Conservation (phyloP, 2,888 invertebrate genomes). For the Calephelis perditalis region DNA sequence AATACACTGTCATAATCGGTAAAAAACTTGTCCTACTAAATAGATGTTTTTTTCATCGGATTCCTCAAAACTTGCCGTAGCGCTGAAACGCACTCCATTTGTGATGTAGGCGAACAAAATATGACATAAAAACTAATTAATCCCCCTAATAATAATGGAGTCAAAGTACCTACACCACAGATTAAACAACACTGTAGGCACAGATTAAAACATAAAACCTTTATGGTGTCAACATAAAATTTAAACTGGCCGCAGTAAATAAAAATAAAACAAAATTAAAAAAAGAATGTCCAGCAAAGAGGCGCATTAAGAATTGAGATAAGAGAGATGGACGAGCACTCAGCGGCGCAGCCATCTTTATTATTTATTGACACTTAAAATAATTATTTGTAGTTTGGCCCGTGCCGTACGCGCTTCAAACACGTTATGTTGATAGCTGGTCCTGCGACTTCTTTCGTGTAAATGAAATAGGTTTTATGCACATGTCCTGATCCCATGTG, state of each 20-base stretch:
- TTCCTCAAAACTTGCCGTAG: too few species aligned
- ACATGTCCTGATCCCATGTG: too few species aligned
- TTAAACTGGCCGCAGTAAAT: constrained; percentile 61
- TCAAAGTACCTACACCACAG: constrained; percentile 41
- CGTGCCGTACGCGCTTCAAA: constrained; percentile 48
- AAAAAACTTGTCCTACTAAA: too few species aligned
- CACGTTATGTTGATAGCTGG: background rate
- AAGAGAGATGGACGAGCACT: constrained; percentile 77
- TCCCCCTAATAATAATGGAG: too few species aligned
- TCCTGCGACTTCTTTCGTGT: too few species aligned
- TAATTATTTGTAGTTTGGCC: constrained; percentile 71
- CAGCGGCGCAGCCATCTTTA: constrained; percentile 67
- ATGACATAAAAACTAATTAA: too few species aligned
- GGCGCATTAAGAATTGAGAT: constrained; percentile 77
- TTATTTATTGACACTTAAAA: constrained; percentile 79
- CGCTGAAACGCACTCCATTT: too few species aligned
- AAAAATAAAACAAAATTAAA: constrained; percentile 56
- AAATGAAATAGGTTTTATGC: too few species aligned
- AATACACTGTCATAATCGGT: too few species aligned
- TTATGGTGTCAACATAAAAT: constrained; percentile 72
- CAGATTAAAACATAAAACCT: constrained; percentile 76
- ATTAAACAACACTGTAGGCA: constrained; percentile 51
- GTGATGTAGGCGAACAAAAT: too few species aligned
- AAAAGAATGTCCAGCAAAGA: constrained; percentile 70
- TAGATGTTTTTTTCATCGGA: too few species aligned